Base-by-base conservation (phyloP, 2,797 vertebrate species). In the Lycodopsis pacificus region DNA sequence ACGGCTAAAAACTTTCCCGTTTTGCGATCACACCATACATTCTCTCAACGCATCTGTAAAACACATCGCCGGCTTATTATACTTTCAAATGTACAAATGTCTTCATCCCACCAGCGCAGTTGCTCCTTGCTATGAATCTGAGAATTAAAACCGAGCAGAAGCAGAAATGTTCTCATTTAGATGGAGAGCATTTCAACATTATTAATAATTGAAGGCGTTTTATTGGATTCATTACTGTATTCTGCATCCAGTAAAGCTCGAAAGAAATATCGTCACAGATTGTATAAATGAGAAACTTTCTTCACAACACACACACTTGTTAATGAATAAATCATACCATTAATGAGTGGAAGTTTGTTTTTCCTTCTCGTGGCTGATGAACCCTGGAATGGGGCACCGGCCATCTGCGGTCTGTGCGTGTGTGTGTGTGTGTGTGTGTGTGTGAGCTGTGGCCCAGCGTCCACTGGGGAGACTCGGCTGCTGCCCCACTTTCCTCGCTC, bases 401-500 rank as follows among this genome's bases (percentile, higher is more conserved):
- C 94, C 94, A 95, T 95, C 93, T 95, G 95, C 75, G 90, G 88
- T 80, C 81, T 81, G 54, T 70, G 49, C 65, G 62, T 79, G 70
- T 57, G 85, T 70, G 71, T 59, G 80, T 83, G 80, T 42, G 85
- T 63, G 65, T 56, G 53, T 62, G 77, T 68, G 65, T 76, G 71
- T 81, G 81, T 25, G 88, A 85, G 90, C 85, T 83, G 82, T 79
- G 85, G 89, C 90, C 90, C 86, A 81, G 82, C 65, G 86, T 95
- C 92, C 94, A 75, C 87, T 68, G 94, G 94, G 94, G 93, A 91
- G 81, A 77, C 86, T 90, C 85, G 89, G 84, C 94, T 94, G 93
- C 92, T 93, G 92, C 91, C 94, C 95, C 94, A 95, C 90, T 95
- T 95, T 93, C 61, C 84, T 81, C 74, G 76, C 93, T 94, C 89